Evolutionary conservation across 2,888 invertebrate genomes (phyloP).

Genomic region (Agrotis exclamationis): DNA sequence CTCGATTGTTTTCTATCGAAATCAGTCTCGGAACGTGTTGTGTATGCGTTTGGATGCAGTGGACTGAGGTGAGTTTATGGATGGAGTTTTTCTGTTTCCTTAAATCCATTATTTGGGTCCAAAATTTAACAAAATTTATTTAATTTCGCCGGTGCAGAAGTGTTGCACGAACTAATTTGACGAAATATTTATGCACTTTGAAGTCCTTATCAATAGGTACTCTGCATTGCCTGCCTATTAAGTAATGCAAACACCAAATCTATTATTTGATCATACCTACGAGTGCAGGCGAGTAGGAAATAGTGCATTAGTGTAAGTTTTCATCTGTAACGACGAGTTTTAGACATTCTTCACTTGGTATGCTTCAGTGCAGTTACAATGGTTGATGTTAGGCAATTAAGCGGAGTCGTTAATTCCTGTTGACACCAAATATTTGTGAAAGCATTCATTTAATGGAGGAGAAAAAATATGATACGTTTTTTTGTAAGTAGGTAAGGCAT

Average conservation of each 20-base stretch:
- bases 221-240: constrained; percentile 19
- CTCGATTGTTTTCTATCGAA: constrained; percentile 52
- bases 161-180: constrained; percentile 17
- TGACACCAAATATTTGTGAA: constrained; percentile 12
- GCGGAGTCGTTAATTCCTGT: not conserved
- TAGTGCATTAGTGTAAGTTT: constrained; percentile 7
- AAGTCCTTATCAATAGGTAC: constrained; percentile 38
- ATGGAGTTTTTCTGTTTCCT: constrained; percentile 13
- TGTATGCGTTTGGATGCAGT: constrained; percentile 65
- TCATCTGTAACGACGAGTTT: constrained; percentile 18
- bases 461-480: too few relatives aligned
- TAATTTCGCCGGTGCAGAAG: not conserved
- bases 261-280: constrained; percentile 32
- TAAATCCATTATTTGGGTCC: not conserved
- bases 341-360: constrained; percentile 8
- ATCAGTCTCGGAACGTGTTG: constrained; percentile 59
- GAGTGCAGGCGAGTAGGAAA: constrained; percentile 1
- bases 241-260: constrained; percentile 35
- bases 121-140: too few relatives aligned
- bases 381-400: not conserved
- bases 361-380: constrained; percentile 22
- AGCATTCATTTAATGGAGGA: not conserved
- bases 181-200: constrained; percentile 13
- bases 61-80: constrained; percentile 57
- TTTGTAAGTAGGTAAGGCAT: too few relatives aligned